A percentile compares a stretch with the other conserved stretches of the same genome.
These are phyloP conservation scores for Amphiprion percula DNA, from an alignment of 2,113 vertebrate genomes.

Conservation along the genomic window DNA sequence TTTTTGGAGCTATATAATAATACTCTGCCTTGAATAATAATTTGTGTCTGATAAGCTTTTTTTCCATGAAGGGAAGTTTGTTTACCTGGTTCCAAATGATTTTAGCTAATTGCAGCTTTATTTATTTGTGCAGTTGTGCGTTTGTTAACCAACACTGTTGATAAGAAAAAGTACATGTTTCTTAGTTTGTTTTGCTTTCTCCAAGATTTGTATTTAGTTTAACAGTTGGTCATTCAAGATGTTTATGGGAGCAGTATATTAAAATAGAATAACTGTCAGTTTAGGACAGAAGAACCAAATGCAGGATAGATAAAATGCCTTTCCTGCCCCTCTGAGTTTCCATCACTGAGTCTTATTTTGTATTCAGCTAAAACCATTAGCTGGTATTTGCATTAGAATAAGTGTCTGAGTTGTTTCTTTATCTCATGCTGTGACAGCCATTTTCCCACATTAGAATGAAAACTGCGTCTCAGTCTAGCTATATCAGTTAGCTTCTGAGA, in stretches of 20 bases:
- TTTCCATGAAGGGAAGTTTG: too few species aligned
- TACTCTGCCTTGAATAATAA: too few species aligned
- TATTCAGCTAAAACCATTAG: slow-evolving; percentile 60
- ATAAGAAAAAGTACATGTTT: too few species aligned
- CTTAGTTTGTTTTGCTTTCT: not conserved
- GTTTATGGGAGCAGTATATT: not conserved
- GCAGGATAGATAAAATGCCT: not conserved
- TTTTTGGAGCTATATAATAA: too few species aligned
- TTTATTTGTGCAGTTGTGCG: too few species aligned
- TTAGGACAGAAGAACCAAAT: not conserved
- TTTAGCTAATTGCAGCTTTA: not conserved
- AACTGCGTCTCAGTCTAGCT: not conserved
- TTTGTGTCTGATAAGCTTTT: too few species aligned
- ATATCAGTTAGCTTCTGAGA: not conserved
- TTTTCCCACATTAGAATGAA: slow-evolving; percentile 18
- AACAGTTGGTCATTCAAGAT: not conserved
- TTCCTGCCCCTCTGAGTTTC: not conserved
- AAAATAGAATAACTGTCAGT: not conserved
- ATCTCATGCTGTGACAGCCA: slow-evolving; percentile 3
- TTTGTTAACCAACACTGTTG: too few species aligned
- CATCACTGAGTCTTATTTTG: slow-evolving; percentile 14
- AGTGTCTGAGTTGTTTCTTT: slow-evolving; percentile 9
- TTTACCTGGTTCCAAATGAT: not conserved
- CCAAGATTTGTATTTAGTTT: not conserved
- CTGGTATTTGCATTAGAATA: slow-evolving; percentile 66